Percentiles rank a stretch among this genome's conserved stretches.
These are phyloP conservation scores for Megalops cyprinoides DNA, from an alignment of 2,797 vertebrate species.

Conservation along the genomic window DNA sequence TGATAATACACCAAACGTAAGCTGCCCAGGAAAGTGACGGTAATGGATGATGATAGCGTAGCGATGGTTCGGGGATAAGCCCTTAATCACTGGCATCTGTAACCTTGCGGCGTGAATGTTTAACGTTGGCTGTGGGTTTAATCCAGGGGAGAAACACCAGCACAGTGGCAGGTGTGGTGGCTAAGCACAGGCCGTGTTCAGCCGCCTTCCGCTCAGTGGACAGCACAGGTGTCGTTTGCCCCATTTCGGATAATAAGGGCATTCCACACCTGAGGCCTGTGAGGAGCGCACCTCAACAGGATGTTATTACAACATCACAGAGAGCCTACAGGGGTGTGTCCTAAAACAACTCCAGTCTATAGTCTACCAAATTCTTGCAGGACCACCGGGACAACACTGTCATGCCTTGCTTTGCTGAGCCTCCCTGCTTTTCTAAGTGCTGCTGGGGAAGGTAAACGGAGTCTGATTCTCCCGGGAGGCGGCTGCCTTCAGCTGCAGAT, in stretches of 20 bases:
- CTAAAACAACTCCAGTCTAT: background rate
- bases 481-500: background rate
- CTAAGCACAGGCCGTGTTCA: too few species aligned
- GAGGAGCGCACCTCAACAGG: background rate
- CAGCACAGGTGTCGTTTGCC: background rate
- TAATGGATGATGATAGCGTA: background rate
- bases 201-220: background rate
- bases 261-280: background rate
- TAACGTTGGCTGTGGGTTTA: background rate
- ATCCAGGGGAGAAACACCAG: background rate
- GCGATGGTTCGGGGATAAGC: background rate
- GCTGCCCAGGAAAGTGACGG: too few species aligned
- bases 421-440: background rate
- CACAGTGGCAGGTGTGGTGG: background rate
- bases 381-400: too few species aligned
- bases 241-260: conserved; percentile 1
- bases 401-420: too few species aligned
- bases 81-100: background rate
- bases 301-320: background rate
- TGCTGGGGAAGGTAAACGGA: background rate
- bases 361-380: too few species aligned
- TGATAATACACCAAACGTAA: background rate
- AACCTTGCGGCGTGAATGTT: background rate
- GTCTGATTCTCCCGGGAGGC: background rate
- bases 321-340: background rate